Base-by-base conservation (phyloP, 1,140 invertebrate species). In the Trichomalopsis sarcophagae region DNA sequence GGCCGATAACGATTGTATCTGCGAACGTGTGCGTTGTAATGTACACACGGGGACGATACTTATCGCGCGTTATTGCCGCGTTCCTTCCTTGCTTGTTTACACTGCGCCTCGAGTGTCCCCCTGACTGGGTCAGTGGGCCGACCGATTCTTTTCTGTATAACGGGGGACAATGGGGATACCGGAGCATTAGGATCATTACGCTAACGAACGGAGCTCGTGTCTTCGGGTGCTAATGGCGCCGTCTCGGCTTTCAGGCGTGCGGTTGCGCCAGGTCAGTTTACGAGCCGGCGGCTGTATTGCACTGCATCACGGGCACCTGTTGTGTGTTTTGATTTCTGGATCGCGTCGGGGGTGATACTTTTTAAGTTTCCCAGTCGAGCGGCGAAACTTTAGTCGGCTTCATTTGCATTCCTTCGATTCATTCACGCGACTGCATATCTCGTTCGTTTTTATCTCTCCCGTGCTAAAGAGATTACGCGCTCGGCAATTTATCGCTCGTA, bases 221-320 rank as follows among this genome's bases (percentile, higher is more conserved):
- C 50, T 14, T 55, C 30, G 21, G 5, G 40, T 84, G 86, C 86
- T 90, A 91, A 91, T 90, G 89, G 89, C 87, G 86, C 84, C 85
- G 88, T 89, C 88, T 87, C 88, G 82, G 81, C 86, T 86, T 90
- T 87, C 85, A 87, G 78, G 82, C 47, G 47, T 50, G 13, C 4
- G 14, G 88, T 89, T 89, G 85, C 81, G 87, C 81, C 78, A 88
- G 88, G 87, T 89, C 88, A 88, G 88, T 90, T 89, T 87, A 88
- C 85, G 27, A 27, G 27, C 27, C 27, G 27, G 27, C 27, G 27
- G 27, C 27, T 27, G 27, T 27, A 23, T 33, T 55, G 17, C 21
- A 55, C 33, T 62, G 7, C 17, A 62, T 33, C 21, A 33, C 33
- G 10, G 27, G 11, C 69, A 73, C 69, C 69, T 73, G 69, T 73